Base-by-base conservation (phyloP, 30 jellyfish, hydroid and myxozoan genomes). In the Aurelia aurita region DNA sequence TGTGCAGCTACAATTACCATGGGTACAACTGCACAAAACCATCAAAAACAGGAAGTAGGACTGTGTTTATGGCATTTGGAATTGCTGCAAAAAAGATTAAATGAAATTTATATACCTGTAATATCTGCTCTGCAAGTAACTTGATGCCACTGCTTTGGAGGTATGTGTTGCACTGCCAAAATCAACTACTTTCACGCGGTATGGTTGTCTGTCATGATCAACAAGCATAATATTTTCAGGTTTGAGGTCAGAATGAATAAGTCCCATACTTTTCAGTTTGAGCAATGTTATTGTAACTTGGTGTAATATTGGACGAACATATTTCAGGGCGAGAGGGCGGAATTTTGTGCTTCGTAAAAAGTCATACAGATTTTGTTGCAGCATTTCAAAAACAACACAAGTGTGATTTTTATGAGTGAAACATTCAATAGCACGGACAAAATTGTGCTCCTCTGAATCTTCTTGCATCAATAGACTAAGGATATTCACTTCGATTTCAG, bases 91-190 rank as follows among this genome's bases (percentile, higher is more conserved):
- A 6, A 39, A 39, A 39, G 15, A 0, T 4, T 0, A 19, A 20
- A 19, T 20, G 55, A 65, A 25, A 34, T 28, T 69, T n/a, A 1
- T 7, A 18, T 82, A 94, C 99, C 99, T 76, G 69, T 94, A 94
- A 60, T 94, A 94, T 69, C 99, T 96, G 80, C 99, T 94, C 77
- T 94, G 99, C 39, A 94, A 59, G 66, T 94, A 94, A 64, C 99
- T 94, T 21, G 99, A 94, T 1, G 99, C 97, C 23, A 94, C 99
- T 10, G 99, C 99, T 65, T 94, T 94, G 0, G 99, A 72, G 0
- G 97, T 87, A 74, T 94, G 99, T 7, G 99, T 94, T 46, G 99
- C 99, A 83, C 99, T 94, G 16, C 99, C 99, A 79, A 94, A 94
- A 77, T 94, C 99, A 19, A 94, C 99, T 21, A 94, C 99, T 66